phyloP scores from a whole-genome alignment of 1,140 invertebrate species.

The Drosophila watanabei region DNA sequence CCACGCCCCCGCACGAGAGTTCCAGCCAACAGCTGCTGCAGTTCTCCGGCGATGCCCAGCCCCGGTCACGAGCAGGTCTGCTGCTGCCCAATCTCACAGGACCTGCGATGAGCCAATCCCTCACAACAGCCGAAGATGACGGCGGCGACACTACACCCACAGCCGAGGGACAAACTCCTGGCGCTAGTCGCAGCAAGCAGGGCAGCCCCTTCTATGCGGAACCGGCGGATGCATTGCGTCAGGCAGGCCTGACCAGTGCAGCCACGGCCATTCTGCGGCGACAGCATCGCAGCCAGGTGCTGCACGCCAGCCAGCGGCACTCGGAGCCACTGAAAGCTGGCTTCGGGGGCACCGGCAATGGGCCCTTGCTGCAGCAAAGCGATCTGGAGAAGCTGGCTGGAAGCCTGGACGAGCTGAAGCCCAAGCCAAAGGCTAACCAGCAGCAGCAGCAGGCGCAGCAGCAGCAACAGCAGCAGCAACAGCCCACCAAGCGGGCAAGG shows the following conservation, averaged over 20 bases:
- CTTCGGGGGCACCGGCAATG: constrained; percentile 25
- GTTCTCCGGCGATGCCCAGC: constrained; percentile 68
- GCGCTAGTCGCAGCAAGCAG: constrained; percentile 84
- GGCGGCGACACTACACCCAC: constrained; percentile 75
- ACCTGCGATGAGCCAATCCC: constrained; percentile 62
- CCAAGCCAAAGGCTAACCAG: constrained; percentile 68
- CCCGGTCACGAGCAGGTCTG: constrained; percentile 73
- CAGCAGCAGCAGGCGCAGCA: constrained; percentile 38
- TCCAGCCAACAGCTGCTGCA: constrained; percentile 73
- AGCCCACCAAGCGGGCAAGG: constrained; percentile 68
- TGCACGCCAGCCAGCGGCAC: constrained; percentile 86
- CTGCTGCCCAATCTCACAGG: constrained; percentile 58
- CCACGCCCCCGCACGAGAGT: constrained; percentile 22
- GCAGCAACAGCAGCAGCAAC: constrained; percentile 46
- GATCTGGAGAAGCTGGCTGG: constrained; percentile 82
- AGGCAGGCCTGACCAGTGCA: constrained; percentile 85
- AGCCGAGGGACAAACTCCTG: constrained; percentile 63
- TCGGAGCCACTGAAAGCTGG: constrained; percentile 87
- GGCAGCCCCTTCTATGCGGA: constrained; percentile 96
- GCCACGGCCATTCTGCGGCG: constrained; percentile 84
- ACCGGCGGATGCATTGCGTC: constrained; percentile 93
- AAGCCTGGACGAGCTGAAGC: constrained; percentile 82
- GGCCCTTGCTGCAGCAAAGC: constrained; percentile 58
- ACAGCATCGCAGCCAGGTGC: constrained; percentile 70
- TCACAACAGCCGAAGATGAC: constrained; percentile 40